Conservation (phyloP, 2,888 invertebrate species). For the Calephelis perditalis region DNA sequence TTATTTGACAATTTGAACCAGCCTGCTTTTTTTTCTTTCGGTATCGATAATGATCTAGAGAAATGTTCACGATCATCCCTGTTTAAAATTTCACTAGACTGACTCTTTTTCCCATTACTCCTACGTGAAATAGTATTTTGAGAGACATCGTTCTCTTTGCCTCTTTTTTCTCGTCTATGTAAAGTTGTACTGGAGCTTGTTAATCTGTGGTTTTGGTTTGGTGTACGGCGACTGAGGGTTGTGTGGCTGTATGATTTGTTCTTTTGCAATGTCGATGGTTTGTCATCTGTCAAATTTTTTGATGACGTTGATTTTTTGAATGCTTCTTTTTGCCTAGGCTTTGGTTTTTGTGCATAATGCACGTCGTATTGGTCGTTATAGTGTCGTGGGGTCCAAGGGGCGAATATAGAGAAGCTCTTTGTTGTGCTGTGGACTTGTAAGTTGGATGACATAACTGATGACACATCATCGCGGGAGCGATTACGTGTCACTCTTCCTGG, state of each 20-base stretch:
- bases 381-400: slow-evolving; percentile 90
- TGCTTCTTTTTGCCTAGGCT: slow-evolving; percentile 51
- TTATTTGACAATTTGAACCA: slow-evolving; percentile 83
- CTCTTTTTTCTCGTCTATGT: slow-evolving; percentile 59
- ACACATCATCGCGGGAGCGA: slow-evolving; percentile 87
- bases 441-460: slow-evolving; percentile 80
- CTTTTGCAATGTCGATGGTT: slow-evolving; percentile 60
- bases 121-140: slow-evolving; percentile 62
- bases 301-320: slow-evolving; percentile 70
- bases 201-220: slow-evolving; percentile 46
- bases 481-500: slow-evolving; percentile 79
- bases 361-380: slow-evolving; percentile 86
- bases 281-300: slow-evolving; percentile 47
- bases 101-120: slow-evolving; percentile 66
- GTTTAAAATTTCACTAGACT: slow-evolving; percentile 81
- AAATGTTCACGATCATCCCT: slow-evolving; percentile 69
- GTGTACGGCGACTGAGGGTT: slow-evolving; percentile 53
- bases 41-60: slow-evolving; percentile 84
- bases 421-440: slow-evolving; percentile 85
- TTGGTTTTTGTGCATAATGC: slow-evolving; percentile 84
- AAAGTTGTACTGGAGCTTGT: slow-evolving; percentile 62
- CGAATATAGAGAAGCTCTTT: slow-evolving; percentile 88
- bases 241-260: slow-evolving; percentile 70
- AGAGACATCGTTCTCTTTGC: slow-evolving; percentile 41
- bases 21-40: slow-evolving; percentile 84